A percentile compares a stretch with the other conserved stretches of the same genome.
Evolutionary conservation across 2,797 vertebrate species (phyloP).

Genomic region (Hydrolagus colliei): DNA sequence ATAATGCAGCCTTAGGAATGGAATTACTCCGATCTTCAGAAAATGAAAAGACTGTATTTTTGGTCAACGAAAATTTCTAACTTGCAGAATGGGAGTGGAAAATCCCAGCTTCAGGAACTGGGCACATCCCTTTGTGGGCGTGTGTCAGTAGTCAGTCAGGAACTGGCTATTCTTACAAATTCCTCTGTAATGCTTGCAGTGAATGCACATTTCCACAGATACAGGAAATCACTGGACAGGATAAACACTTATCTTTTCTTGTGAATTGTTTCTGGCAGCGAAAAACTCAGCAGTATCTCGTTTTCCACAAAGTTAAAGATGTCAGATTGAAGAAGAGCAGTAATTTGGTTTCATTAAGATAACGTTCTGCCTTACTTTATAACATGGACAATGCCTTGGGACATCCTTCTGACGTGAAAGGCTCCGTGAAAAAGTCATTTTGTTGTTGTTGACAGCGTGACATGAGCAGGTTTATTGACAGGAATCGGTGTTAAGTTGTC

Average conservation of each 20-base stretch:
- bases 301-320: neutral
- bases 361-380: neutral
- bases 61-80: neutral
- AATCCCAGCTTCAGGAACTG: conserved; percentile 25
- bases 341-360: neutral
- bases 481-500: neutral
- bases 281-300: conserved; percentile 45
- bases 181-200: conserved; percentile 46
- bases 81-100: conserved; percentile 7
- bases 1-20: neutral
- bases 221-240: conserved; percentile 67
- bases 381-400: too few relatives aligned
- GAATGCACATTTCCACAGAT: conserved; percentile 63
- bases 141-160: conserved; percentile 46
- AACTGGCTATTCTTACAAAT: conserved; percentile 54
- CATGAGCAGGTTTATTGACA: neutral
- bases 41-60: neutral
- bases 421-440: too few relatives aligned
- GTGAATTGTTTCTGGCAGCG: conserved; percentile 55
- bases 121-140: conserved; percentile 21
- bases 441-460: too few relatives aligned
- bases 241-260: conserved; percentile 62
- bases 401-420: too few relatives aligned
- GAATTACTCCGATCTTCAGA: neutral
- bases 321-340: neutral